Conservation (phyloP, 2,113 vertebrate genomes). For the Caranx melampygus region DNA sequence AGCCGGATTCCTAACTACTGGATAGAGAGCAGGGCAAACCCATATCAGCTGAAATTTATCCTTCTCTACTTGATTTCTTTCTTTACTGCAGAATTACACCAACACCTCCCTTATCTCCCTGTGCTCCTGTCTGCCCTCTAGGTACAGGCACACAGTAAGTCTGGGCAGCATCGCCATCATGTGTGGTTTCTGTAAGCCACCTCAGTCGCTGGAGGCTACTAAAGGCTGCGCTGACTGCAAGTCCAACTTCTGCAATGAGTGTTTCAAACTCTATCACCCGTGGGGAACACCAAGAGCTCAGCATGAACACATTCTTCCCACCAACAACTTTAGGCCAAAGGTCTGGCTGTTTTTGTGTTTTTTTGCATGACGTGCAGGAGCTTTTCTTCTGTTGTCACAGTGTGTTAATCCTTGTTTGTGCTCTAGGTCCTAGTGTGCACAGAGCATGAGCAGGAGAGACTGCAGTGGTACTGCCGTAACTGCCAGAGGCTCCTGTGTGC, state of each 20-base stretch:
- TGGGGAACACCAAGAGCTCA: slow-evolving; percentile 97
- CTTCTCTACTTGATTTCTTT: too few relatives aligned
- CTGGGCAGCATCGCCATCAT: slow-evolving; percentile 88
- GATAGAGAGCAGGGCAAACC: slow-evolving; percentile 52
- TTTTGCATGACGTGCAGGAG: background rate
- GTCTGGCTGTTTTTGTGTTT: slow-evolving; percentile 71
- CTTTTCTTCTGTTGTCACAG: background rate
- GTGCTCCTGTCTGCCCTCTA: slow-evolving; percentile 45
- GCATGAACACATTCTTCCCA: slow-evolving; percentile 94
- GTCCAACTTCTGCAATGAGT: slow-evolving; percentile 97
- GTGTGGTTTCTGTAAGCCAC: slow-evolving; percentile 95
- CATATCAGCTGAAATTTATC: slow-evolving; percentile 16
- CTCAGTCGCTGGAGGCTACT: slow-evolving; percentile 92
- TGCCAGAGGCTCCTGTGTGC: slow-evolving; percentile 93
- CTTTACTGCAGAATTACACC: slow-evolving; percentile 5
- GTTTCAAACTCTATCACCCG: slow-evolving; percentile 98
- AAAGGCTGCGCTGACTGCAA: slow-evolving; percentile 97
- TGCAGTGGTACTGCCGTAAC: slow-evolving; percentile 94
- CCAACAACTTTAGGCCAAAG: slow-evolving; percentile 95
- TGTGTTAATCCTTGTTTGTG: slow-evolving; percentile 4
- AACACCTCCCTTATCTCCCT: slow-evolving; percentile 15
- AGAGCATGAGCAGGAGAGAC: slow-evolving; percentile 93
- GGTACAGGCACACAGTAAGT: slow-evolving; percentile 84
- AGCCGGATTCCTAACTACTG: slow-evolving; percentile 32
- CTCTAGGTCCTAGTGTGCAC: slow-evolving; percentile 91